phyloP scores from a whole-genome alignment of 2,113 vertebrate genomes.

The Ictidomys tridecemlineatus region DNA sequence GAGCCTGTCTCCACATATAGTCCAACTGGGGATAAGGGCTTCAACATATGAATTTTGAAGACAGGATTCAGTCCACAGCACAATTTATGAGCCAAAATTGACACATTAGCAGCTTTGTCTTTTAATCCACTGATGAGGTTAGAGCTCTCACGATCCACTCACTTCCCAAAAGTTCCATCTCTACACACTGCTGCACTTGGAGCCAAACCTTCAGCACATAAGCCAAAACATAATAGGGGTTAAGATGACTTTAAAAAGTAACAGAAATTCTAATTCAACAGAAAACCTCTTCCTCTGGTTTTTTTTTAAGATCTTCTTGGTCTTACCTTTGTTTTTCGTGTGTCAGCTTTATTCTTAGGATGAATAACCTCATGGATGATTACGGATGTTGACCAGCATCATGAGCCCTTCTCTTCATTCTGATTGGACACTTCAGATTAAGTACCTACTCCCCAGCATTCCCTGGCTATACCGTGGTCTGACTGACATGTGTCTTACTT shows the following conservation, averaged over 20 bases:
- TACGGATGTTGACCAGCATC: background rate
- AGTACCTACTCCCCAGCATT: background rate
- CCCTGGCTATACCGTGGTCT: background rate
- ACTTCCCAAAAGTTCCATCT: background rate
- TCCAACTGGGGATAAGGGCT: background rate
- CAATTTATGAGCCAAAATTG: background rate
- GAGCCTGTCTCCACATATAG: background rate
- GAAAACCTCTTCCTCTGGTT: background rate
- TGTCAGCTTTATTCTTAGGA: background rate
- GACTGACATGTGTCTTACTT: background rate
- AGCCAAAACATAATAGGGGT: background rate
- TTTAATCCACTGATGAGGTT: slow-evolving; percentile 27
- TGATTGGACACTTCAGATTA: background rate
- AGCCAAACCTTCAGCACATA: background rate
- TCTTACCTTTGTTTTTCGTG: background rate
- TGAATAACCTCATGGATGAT: background rate
- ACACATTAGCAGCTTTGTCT: background rate
- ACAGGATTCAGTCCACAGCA: background rate
- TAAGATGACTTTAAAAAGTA: background rate
- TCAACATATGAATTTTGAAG: background rate
- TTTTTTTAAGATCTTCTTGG: background rate
- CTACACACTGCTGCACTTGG: background rate
- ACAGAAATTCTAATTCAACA: background rate
- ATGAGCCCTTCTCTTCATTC: background rate
- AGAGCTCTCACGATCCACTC: background rate